A percentile compares a stretch with the other conserved stretches of the same genome.
Conservation (phyloP, 2,113 vertebrate species). For the Protobothrops flavoviridis region DNA sequence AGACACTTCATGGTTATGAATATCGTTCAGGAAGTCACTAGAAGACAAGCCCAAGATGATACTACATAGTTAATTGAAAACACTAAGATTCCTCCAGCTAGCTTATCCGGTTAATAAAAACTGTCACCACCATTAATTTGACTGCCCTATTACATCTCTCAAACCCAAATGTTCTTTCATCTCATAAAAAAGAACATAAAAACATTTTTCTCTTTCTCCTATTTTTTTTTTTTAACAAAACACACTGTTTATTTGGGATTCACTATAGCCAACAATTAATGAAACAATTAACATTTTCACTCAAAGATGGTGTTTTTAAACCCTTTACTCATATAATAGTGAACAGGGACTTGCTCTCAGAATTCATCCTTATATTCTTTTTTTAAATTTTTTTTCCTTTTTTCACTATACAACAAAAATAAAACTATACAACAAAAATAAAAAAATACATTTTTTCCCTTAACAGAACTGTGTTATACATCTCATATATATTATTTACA, state of each 20-base stretch:
- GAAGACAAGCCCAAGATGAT: not conserved
- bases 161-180: too few species aligned
- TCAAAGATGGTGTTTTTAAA: accelerated
- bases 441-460: too few species aligned
- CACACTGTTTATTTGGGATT: not conserved
- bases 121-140: too few species aligned
- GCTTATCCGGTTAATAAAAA: not conserved
- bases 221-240: not conserved
- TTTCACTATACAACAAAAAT: too few species aligned
- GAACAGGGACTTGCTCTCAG: accelerated
- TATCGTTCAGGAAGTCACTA: not conserved
- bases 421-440: too few species aligned
- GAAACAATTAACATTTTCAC: not conserved
- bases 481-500: too few species aligned
- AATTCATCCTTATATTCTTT: not conserved
- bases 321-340: not conserved
- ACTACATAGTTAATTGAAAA: not conserved
- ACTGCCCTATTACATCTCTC: too few species aligned
- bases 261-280: not conserved
- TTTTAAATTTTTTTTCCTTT: too few species aligned
- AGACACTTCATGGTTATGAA: not conserved
- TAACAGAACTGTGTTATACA: too few species aligned
- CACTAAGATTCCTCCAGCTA: not conserved
- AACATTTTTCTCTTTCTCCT: too few species aligned
- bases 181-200: too few species aligned